Conservation (phyloP, 2,113 vertebrate species). For the Pachypanchax playfairii region DNA sequence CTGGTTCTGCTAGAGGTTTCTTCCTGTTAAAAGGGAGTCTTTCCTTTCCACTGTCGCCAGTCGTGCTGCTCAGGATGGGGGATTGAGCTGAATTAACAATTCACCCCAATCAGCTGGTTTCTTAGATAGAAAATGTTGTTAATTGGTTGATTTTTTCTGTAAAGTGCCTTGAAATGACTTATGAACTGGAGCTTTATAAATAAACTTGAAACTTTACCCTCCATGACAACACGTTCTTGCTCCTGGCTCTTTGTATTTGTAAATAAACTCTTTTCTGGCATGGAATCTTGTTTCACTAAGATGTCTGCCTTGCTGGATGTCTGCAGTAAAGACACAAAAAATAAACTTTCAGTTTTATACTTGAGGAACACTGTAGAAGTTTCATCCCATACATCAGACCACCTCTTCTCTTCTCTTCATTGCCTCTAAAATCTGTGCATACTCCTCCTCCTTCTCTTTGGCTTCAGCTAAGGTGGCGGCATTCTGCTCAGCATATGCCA, state of each 20-base stretch:
- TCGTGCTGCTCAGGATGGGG: too few relatives aligned
- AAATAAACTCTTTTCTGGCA: conserved; percentile 9
- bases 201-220: too few relatives aligned
- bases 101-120: too few relatives aligned
- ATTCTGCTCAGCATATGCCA: conserved; percentile 94
- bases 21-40: too few relatives aligned
- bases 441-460: conserved; percentile 90
- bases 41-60: too few relatives aligned
- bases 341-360: not conserved
- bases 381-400: conserved; percentile 59
- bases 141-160: too few relatives aligned
- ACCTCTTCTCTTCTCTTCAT: conserved; percentile 86
- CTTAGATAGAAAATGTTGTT: too few relatives aligned
- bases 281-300: conserved; percentile 6
- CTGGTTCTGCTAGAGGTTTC: too few relatives aligned
- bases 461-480: conserved; percentile 86
- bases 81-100: too few relatives aligned
- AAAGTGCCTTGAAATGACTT: too few relatives aligned
- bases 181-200: too few relatives aligned
- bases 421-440: conserved; percentile 85
- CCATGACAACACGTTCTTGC: conserved; percentile 25
- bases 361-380: not conserved
- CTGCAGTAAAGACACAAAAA: conserved; percentile 32
- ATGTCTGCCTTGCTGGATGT: not conserved
- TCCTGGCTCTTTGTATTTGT: conserved; percentile 3